Evolutionary conservation across 2,888 invertebrate genomes (phyloP).

Genomic region (Nomada flava): DNA sequence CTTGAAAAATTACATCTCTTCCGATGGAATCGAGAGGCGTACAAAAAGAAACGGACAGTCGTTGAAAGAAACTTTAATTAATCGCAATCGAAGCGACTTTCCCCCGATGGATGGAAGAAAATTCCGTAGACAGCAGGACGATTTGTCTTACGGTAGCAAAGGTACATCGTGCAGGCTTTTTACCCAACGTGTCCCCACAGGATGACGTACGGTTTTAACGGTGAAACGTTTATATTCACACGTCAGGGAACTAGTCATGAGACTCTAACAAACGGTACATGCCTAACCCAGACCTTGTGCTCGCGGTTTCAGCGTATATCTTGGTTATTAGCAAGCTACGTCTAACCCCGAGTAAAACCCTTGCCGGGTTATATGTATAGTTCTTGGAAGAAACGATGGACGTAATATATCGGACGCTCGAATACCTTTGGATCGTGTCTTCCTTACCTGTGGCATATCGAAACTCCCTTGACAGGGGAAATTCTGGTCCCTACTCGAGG

Average conservation of each 20-base stretch:
- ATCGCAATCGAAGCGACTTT: constrained; percentile 32
- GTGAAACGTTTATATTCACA: constrained; percentile 24
- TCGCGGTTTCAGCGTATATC: constrained; percentile 37
- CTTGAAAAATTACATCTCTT: not conserved
- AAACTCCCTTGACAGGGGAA: not conserved
- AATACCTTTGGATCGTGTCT: constrained; percentile 6
- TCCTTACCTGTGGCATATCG: not conserved
- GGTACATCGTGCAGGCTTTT: constrained; percentile 11
- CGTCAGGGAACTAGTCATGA: not conserved
- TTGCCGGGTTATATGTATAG: not conserved
- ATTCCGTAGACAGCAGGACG: constrained; percentile 19
- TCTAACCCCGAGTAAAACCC: constrained; percentile 7
- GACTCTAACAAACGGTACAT: constrained; percentile 32
- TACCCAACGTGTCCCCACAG: not conserved
- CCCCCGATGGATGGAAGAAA: constrained; percentile 15
- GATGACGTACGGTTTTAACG: constrained; percentile 55
- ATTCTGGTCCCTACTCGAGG: not conserved
- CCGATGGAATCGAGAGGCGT: not conserved
- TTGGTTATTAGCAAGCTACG: constrained; percentile 50
- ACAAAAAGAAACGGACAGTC: not conserved
- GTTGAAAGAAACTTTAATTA: constrained; percentile 27
- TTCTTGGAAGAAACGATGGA: not conserved
- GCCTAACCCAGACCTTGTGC: constrained; percentile 42
- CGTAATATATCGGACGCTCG: constrained; percentile 19
- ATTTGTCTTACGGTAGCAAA: constrained; percentile 40